Base-by-base conservation (phyloP, 2,797 vertebrate species). In the Melopsittacus undulatus region DNA sequence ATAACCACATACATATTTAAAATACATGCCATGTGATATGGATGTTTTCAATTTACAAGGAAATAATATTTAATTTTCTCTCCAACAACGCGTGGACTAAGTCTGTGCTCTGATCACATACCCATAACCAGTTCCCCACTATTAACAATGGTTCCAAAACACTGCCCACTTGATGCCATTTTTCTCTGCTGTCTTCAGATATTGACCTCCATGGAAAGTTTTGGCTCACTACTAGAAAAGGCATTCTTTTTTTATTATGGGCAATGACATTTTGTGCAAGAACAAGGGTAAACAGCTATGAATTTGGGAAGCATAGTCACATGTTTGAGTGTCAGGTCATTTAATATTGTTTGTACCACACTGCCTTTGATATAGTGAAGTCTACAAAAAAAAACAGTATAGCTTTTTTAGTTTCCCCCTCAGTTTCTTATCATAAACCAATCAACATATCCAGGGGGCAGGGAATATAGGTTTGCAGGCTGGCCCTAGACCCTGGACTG, bases 21-120 rank as follows among this genome's bases (percentile, higher is more conserved):
- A 82, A 76, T 34, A 9, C 2, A 4, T 32, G 14, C 7, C 11
- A 27, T 59, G 40, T 26, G 15, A 69, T 63, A 57, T 0, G 0
- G 4, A 29, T 52, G 1, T 2, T 82, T 87, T 77, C 22, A 49
- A 16, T 87, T 87, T 89, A 67, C 42, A 80, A 77, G 51, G 40
- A 89, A 76, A 92, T 9, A 89, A 85, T 49, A 48, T 36, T 69
- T 75, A 24, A 26, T 83, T 94, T 85, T 90, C 32, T 57, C 10
- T 73, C 30, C 42, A 38, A n/a, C 26, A 67, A 16, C 22, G 51
- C 9, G 43, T 14, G 7, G 17, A 59, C 30, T 51, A 2, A 56
- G 24, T 34, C 27, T 83, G 75, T 54, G 11, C 43, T 66, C 38
- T 90, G 46, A 42, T 7, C 49, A 2, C 11, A 43, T 24, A 54